These are phyloP conservation scores for Ailurus styani DNA, from an alignment of 2,113 vertebrate species.

Conservation along the genomic window DNA sequence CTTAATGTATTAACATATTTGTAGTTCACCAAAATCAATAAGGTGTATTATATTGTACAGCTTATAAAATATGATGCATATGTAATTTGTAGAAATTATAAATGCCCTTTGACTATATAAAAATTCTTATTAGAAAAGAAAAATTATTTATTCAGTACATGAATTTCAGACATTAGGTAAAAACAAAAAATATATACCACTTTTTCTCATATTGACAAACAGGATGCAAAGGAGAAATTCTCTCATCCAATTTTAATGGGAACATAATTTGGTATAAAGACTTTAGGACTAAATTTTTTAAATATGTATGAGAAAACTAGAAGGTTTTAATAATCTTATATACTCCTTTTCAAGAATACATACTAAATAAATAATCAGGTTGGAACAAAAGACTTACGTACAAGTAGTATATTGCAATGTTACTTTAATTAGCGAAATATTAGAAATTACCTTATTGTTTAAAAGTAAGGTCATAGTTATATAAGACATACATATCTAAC, in stretches of 20 bases:
- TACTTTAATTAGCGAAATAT: neutral
- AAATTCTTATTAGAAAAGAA: neutral
- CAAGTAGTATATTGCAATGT: neutral
- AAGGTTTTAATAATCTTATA: neutral
- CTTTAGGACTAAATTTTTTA: neutral
- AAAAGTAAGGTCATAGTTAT: neutral
- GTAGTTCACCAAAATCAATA: neutral
- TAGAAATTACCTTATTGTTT: neutral
- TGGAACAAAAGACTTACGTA: neutral
- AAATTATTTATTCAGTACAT: neutral
- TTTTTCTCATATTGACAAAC: neutral
- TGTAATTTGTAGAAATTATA: neutral
- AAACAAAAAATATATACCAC: neutral
- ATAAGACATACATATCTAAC: neutral
- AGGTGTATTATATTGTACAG: neutral
- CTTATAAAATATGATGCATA: neutral
- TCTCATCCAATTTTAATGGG: neutral
- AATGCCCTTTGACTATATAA: neutral
- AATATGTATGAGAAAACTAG: neutral
- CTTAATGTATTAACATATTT: neutral
- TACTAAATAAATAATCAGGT: neutral
- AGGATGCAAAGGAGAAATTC: neutral
- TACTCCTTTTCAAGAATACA: neutral
- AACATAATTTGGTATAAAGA: neutral
- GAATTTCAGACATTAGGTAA: neutral